Evolutionary conservation across 2,113 vertebrate species (phyloP).

Genomic region (Forbesichthys papilliferus): DNA sequence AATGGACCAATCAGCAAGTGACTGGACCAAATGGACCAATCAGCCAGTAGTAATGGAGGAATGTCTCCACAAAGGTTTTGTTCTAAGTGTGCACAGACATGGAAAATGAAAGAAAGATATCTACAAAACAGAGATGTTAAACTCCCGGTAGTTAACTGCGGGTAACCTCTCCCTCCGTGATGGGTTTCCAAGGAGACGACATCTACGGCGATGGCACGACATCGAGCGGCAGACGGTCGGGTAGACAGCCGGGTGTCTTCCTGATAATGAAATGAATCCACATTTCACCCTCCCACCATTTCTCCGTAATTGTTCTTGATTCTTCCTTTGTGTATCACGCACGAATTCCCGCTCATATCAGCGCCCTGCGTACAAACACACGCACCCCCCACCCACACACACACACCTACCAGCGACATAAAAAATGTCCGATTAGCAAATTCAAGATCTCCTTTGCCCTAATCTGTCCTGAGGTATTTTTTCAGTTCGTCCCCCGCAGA

Average conservation of each 20-base stretch:
- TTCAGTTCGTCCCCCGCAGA: constrained; percentile 38
- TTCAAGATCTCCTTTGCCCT: constrained; percentile 66
- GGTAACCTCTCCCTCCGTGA: background rate
- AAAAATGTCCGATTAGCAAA: constrained; percentile 68
- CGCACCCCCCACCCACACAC: constrained; percentile 35
- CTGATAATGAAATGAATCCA: constrained; percentile 63
- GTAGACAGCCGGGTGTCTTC: constrained; percentile 31
- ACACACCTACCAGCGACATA: constrained; percentile 60
- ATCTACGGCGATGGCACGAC: constrained; percentile 5
- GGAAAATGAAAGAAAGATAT: no score
- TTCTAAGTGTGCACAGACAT: no score
- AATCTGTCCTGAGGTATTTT: constrained; percentile 68
- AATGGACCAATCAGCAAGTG: no score
- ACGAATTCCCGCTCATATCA: constrained; percentile 51
- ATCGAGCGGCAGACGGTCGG: constrained; percentile 44
- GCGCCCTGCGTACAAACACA: constrained; percentile 45
- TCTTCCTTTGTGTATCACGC: constrained; percentile 73
- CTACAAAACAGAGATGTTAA: no score
- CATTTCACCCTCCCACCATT: constrained; percentile 51
- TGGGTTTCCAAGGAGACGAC: background rate
- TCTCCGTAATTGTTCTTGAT: constrained; percentile 68
- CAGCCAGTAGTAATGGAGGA: no score
- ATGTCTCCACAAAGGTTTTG: no score
- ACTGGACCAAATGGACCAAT: no score
- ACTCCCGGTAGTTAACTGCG: no score